Conservation (phyloP, 2,888 invertebrate species). For the Pristionchus exspectatus region DNA sequence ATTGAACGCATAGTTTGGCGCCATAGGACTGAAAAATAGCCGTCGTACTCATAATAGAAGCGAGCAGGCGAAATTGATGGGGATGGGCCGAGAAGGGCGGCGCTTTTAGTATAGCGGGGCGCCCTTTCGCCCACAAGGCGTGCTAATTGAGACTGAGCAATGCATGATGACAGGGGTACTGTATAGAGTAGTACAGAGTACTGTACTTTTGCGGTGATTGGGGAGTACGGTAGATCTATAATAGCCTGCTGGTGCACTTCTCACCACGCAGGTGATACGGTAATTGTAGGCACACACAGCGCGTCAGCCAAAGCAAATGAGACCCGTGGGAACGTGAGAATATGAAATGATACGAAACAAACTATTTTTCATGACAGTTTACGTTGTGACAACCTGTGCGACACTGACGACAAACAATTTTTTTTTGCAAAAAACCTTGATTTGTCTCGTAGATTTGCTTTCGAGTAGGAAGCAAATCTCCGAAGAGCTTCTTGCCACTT, state of each 20-base stretch:
- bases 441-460: background rate
- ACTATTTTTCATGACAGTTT: background rate
- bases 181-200: background rate
- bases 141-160: background rate
- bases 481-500: background rate
- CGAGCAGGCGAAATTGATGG: background rate
- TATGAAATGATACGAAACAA: background rate
- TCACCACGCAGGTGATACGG: background rate
- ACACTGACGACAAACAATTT: background rate
- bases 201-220: background rate
- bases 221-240: background rate
- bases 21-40: background rate
- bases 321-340: background rate
- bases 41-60: background rate
- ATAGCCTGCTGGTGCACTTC: background rate
- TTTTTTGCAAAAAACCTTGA: background rate
- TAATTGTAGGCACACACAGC: background rate
- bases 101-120: background rate
- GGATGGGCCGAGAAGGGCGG: background rate
- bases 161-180: no score
- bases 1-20: background rate
- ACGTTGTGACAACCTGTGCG: background rate
- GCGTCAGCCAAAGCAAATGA: background rate
- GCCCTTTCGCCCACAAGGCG: background rate
- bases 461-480: background rate